Percentiles rank a stretch among this genome's conserved stretches.
phyloP scores from a whole-genome alignment of 30 jellyfish, hydroid and myxozoan species.

The Phacellophora camtschatica region DNA sequence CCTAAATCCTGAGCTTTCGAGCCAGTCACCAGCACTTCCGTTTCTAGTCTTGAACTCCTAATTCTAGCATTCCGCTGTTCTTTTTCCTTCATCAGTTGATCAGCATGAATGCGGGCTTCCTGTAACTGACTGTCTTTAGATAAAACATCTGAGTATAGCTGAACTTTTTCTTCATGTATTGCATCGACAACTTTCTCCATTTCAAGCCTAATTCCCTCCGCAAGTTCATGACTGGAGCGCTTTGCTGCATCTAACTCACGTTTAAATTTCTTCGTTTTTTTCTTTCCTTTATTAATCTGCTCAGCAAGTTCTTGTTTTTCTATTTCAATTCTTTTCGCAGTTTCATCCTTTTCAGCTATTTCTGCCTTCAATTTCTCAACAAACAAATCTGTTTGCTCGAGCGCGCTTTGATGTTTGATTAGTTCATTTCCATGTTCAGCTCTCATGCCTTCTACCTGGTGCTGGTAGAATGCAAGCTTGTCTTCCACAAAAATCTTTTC shows the following conservation, averaged over 20 bases:
- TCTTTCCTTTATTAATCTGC: neutral
- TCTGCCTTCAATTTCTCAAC: neutral
- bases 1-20: too few species aligned
- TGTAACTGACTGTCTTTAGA: constrained; percentile 50
- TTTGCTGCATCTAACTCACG: constrained; percentile 25
- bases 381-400: constrained; percentile 4
- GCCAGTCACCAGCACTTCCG: neutral
- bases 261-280: neutral
- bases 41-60: constrained; percentile 4
- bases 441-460: constrained; percentile 37
- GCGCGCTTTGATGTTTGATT: constrained; percentile 2
- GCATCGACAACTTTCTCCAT: constrained; percentile 51
- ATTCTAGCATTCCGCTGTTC: constrained; percentile 32
- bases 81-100: constrained; percentile 55
- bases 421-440: constrained; percentile 2
- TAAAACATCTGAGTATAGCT: constrained; percentile 29
- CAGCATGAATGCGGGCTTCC: constrained; percentile 49
- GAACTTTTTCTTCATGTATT: constrained; percentile 32
- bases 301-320: constrained; percentile 2
- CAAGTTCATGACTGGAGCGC: constrained; percentile 26
- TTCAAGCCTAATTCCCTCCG: constrained; percentile 1
- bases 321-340: neutral
- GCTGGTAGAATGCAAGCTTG: constrained; percentile 42
- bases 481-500: constrained; percentile 23
- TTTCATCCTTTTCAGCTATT: neutral